phyloP scores from a whole-genome alignment of 2,113 vertebrate species.

The Dipodomys ordii region DNA sequence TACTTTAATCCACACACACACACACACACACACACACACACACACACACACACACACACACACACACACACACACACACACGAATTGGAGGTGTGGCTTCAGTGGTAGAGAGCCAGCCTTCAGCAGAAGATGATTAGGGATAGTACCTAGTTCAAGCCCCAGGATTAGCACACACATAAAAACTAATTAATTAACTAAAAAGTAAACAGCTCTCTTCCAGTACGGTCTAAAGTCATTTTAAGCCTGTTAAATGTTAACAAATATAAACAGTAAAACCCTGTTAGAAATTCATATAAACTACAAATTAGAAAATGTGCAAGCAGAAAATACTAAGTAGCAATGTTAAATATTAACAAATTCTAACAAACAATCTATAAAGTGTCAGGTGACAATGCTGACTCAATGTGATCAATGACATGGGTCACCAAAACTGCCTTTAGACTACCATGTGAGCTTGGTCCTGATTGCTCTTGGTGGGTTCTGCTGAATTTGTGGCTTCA shows the following conservation, averaged over 20 bases:
- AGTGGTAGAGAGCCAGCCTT: no score
- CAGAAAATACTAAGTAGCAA: neutral
- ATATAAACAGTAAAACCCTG: neutral
- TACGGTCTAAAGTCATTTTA: neutral
- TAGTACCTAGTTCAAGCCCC: no score
- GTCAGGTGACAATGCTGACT: neutral
- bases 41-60: no score
- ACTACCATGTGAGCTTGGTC: neutral
- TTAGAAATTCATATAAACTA: neutral
- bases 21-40: no score
- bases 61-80: no score
- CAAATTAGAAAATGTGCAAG: neutral
- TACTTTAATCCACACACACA: no score
- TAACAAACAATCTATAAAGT: conserved; percentile 15
- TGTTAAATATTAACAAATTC: neutral
- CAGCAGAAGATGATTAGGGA: no score
- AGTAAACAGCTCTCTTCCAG: neutral
- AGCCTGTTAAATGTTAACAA: conserved; percentile 21
- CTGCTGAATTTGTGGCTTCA: neutral
- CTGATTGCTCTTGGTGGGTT: neutral
- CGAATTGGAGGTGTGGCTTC: no score
- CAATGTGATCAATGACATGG: neutral
- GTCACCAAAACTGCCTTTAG: neutral
- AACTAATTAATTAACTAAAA: no score
- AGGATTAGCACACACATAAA: no score